Conservation (phyloP, 23 tunicate species). For the Halocynthia aurantium region DNA sequence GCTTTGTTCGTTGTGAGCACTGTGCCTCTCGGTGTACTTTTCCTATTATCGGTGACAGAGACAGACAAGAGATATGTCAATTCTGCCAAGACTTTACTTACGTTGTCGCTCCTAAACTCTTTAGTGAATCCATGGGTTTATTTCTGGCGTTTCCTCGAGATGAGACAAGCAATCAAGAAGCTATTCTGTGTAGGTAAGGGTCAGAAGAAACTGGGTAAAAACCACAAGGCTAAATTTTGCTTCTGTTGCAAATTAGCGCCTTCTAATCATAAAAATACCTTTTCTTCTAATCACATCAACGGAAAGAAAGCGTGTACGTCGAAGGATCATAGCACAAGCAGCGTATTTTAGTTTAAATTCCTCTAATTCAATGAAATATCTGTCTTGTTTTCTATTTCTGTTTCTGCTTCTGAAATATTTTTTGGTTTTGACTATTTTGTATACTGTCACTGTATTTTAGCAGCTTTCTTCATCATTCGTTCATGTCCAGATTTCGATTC, state of each 20-base stretch:
- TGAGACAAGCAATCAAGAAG: constrained; percentile 46
- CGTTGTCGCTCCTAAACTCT: constrained; percentile 66
- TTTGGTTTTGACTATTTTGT: too few species aligned
- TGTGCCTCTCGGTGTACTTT: constrained; percentile 70
- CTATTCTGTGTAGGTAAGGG: constrained; percentile 20
- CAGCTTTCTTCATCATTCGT: too few species aligned
- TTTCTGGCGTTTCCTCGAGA: constrained; percentile 88
- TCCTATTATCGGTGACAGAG: constrained; percentile 49
- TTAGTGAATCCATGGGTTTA: constrained; percentile 86
- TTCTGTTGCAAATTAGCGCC: constrained; percentile 6
- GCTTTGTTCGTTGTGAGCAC: constrained; percentile 61
- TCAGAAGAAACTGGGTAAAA: too few species aligned
- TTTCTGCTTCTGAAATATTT: too few species aligned
- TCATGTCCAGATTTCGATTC: too few species aligned
- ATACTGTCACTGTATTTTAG: too few species aligned
- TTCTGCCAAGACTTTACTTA: constrained; percentile 53
- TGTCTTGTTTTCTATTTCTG: too few species aligned
- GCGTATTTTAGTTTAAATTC: background rate
- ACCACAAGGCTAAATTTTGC: background rate
- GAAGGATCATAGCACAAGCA: constrained; percentile 1
- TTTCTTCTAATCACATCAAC: background rate
- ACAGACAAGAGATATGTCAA: constrained; percentile 59
- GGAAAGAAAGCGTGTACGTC: background rate
- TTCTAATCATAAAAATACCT: background rate
- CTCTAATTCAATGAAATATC: background rate